Base-by-base conservation (phyloP, 2,797 vertebrate species). In the Phylloscopus collybita region DNA sequence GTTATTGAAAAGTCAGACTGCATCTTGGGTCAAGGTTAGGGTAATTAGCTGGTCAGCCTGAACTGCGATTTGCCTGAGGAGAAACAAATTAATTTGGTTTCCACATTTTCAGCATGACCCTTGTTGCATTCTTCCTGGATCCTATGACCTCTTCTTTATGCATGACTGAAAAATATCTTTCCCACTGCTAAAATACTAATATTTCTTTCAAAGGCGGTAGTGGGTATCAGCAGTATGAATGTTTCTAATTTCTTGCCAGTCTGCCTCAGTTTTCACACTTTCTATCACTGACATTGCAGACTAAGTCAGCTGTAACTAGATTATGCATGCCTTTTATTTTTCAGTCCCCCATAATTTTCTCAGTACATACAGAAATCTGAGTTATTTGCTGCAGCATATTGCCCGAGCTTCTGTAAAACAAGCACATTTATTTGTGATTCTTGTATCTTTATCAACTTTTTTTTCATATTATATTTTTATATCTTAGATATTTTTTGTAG, bases 31-130 rank as follows among this genome's bases (percentile, higher is more conserved):
- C 94, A 98, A 95, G 95, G 96, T 96, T 95, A 96, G 92, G 71
- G 69, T 96, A 97, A 98, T 98, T 98, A 98, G 88, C 70, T 93
- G 82, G 92, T 93, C 94, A 97, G 85, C 65, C 90, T 86, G 95
- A 90, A 95, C 71, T 96, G 67, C 76, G 50, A 97, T 97, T 97
- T 97, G 96, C 97, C 96, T 90, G 90, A 96, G 96, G 96, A 97
- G 93, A 97, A 97, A 97, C 90, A 98, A 98, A 96, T 87, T 90
- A 97, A 97, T 89, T 91, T 74, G 50, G 54, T 97, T 97, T 97
- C 95, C 66, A 89, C 38, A 23, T 97, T 97, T 97, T 97, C 79
- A 71, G 38, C 74, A 56, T 86, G 83, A 94, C 79, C 79, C 16
- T 61, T 92, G 64, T 67, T 95, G 76, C 88, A 74, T 91, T 96